Evolutionary conservation across 2,888 invertebrate species (phyloP).

Genomic region (Agriopis marginaria): DNA sequence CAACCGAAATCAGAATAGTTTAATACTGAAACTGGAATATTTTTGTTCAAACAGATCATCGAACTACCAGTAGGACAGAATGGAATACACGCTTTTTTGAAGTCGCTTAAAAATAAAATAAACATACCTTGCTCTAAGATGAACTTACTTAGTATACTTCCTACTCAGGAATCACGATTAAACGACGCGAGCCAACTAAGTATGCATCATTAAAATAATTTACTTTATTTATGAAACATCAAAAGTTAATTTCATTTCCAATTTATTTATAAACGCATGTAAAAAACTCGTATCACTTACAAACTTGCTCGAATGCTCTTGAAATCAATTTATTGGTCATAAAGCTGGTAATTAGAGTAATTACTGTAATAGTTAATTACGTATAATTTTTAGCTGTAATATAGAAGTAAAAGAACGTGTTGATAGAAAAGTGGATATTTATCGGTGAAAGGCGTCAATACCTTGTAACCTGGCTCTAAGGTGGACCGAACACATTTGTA

Average conservation of each 20-base stretch:
- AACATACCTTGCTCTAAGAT: too few relatives aligned
- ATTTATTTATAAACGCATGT: slow-evolving; percentile 26
- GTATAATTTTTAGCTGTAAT: slow-evolving; percentile 62
- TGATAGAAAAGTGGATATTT: slow-evolving; percentile 78
- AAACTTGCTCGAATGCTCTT: slow-evolving; percentile 16
- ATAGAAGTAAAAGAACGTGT: slow-evolving; percentile 58
- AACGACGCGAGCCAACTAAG: slow-evolving; percentile 16
- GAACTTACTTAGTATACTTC: not conserved
- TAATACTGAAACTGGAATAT: too few relatives aligned
- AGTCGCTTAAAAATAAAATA: too few relatives aligned
- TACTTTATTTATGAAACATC: not conserved
- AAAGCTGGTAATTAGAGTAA: slow-evolving; percentile 39
- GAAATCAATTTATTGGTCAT: slow-evolving; percentile 51
- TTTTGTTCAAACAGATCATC: too few relatives aligned
- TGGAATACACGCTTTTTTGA: too few relatives aligned
- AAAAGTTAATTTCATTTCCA: slow-evolving; percentile 23
- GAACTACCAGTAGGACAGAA: too few relatives aligned
- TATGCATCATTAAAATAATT: slow-evolving; percentile 16
- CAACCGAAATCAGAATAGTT: too few relatives aligned
- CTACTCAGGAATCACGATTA: not conserved
- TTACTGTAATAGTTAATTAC: slow-evolving; percentile 57
- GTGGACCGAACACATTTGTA: slow-evolving; percentile 54
- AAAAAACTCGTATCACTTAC: slow-evolving; percentile 23
- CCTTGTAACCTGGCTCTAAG: slow-evolving; percentile 47
- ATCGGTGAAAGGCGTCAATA: slow-evolving; percentile 74